These are phyloP conservation scores for Ceratina japonica DNA, from an alignment of 1,140 invertebrate genomes.

Conservation along the genomic window DNA sequence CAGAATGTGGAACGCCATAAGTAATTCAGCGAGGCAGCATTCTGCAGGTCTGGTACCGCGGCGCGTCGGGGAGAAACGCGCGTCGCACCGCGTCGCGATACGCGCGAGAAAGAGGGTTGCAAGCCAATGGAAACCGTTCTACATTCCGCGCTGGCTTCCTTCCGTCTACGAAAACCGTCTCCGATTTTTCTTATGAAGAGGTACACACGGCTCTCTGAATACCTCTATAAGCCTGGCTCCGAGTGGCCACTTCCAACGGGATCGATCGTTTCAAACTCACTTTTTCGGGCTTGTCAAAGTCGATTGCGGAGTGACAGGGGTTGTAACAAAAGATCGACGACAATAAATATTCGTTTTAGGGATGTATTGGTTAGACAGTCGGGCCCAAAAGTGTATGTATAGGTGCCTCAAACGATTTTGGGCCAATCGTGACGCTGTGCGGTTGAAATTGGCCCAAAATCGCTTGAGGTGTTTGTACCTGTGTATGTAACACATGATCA, in stretches of 20 bases:
- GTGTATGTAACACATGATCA: too few relatives aligned
- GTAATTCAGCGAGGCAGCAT: slow-evolving; percentile 63
- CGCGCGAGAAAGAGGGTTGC: slow-evolving; percentile 15
- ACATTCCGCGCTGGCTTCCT: slow-evolving; percentile 27
- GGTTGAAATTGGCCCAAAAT: too few relatives aligned
- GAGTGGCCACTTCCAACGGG: background rate
- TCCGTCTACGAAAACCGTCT: slow-evolving; percentile 24
- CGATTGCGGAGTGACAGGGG: background rate
- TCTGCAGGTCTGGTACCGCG: slow-evolving; percentile 30
- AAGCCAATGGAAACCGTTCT: slow-evolving; percentile 35
- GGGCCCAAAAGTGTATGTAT: too few relatives aligned
- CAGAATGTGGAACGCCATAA: slow-evolving; percentile 56
- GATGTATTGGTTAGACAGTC: too few relatives aligned
- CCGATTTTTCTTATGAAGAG: slow-evolving; percentile 38
- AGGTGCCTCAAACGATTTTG: too few relatives aligned
- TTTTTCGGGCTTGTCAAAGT: background rate
- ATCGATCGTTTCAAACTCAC: background rate
- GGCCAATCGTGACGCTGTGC: too few relatives aligned
- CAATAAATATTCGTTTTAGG: too few relatives aligned
- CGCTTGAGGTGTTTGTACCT: too few relatives aligned
- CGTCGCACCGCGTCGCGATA: slow-evolving; percentile 40
- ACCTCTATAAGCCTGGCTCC: background rate
- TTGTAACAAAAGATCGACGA: background rate
- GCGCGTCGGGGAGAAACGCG: slow-evolving; percentile 44
- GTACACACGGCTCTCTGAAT: background rate